A percentile compares a stretch with the other conserved stretches of the same genome.
Evolutionary conservation across 2,888 invertebrate genomes (phyloP).

Genomic region (Coelopa pilipes): DNA sequence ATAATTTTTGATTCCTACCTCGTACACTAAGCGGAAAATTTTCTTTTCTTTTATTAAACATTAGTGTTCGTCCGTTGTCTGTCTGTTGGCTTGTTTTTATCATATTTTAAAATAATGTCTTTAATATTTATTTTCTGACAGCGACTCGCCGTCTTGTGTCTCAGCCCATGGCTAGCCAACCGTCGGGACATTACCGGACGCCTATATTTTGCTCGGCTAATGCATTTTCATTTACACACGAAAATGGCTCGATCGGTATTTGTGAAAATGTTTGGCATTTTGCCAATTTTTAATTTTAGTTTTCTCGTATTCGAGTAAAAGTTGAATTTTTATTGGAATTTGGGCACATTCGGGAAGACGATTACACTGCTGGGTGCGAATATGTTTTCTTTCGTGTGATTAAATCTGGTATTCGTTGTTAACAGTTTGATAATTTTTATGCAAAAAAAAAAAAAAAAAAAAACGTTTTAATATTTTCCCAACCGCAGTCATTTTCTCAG

Average conservation of each 20-base stretch:
- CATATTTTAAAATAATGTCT: background rate
- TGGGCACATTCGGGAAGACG: background rate
- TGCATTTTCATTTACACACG: background rate
- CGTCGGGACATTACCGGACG: background rate
- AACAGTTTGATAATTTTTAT: no score
- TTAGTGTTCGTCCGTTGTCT: background rate
- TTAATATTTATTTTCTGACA: conserved; percentile 27
- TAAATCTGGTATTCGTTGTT: no score
- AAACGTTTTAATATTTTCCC: no score
- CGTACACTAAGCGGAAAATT: conserved; percentile 12
- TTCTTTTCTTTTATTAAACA: background rate
- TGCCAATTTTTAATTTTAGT: conserved; percentile 27
- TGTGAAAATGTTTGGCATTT: conserved; percentile 17
- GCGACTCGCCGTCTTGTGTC: conserved; percentile 21
- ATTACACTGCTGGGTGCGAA: no score
- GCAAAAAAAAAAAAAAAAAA: no score
- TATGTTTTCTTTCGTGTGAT: no score
- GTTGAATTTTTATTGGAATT: background rate
- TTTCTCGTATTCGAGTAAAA: background rate
- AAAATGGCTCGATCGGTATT: conserved; percentile 3
- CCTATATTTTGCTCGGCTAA: background rate
- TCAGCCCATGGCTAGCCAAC: conserved; percentile 30
- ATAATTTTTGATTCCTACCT: background rate
- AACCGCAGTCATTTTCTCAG: no score
- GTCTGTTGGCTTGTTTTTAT: background rate